Evolutionary conservation across 2,113 vertebrate species (phyloP), one percentile per base, ranked within the genome.

Genomic region (Calypte anna): DNA sequence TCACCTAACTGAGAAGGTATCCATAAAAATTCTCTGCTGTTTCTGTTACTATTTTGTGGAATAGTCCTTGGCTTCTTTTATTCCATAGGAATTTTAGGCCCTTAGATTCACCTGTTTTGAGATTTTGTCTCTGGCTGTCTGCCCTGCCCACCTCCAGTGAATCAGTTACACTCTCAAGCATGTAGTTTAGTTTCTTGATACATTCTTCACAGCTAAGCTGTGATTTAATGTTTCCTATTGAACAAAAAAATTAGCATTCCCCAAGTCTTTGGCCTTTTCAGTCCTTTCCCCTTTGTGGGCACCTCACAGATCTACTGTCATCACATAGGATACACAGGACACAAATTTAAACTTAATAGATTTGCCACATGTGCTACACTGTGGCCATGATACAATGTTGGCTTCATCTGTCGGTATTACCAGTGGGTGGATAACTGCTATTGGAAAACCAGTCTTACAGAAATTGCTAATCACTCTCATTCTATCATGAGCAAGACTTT

Each of bases 261-360:
- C 38, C 38, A 74, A 31, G 9, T 8, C n/a, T 92, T 83, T 70
- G 68, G 8, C 16, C 12, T 81, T 81, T 88, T 78, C 28, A 72
- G 23, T 10, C 53, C 6, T 25, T 22, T 3, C 2, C 33, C 16
- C 1, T 2, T 4, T n/a, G 14, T n/a, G 9, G 9, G 10, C 14
- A 54, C 40, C n/a, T 92, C 31, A 31, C 11, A 7, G 25, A 58
- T 9, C 18, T 91, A 17, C 31, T 91, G n/a, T 44, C 55, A 58
- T 58, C 21, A 25, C 33, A 55, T 7, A 14, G 21, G 9, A 83
- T 44, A 64, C 25, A 27, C 4, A 16, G 43, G 40, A 44, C 21
- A 40, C 0, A 1, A 55, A 86, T 78, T 78, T 77, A 68, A 48
- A 75, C 10, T 31, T 38, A 46, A 13, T 67, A 61, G 9, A 38